These are phyloP conservation scores for Ochotona princeps DNA, from an alignment of 2,113 vertebrate species.

Conservation along the genomic window DNA sequence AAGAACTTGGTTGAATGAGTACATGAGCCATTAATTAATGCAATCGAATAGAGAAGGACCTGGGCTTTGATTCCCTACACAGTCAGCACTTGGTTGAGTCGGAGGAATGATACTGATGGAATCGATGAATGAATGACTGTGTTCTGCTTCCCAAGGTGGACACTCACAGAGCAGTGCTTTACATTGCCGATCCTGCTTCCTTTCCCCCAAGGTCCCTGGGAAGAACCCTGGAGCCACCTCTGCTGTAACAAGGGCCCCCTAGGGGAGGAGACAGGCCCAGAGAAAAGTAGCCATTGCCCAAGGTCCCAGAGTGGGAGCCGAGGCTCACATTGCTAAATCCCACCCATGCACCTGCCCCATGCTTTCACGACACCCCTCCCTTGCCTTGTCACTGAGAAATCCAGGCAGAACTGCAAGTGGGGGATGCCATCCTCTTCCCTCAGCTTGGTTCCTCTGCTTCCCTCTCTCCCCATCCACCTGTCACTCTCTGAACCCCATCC, in stretches of 20 bases:
- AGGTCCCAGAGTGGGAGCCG: neutral
- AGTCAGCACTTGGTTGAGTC: neutral
- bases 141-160: conserved; percentile 25
- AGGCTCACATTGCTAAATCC: neutral
- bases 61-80: neutral
- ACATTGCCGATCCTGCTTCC: conserved; percentile 5
- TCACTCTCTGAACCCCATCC: conserved; percentile 65
- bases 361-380: neutral
- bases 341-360: neutral
- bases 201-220: neutral
- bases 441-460: conserved; percentile 4
- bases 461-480: conserved; percentile 63
- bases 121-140: neutral
- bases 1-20: neutral
- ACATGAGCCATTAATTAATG: neutral
- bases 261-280: neutral
- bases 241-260: neutral
- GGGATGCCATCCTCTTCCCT: conserved; percentile 27
- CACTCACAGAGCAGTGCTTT: conserved; percentile 15
- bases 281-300: neutral
- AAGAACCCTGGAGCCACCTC: conserved; percentile 11
- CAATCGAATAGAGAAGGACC: neutral
- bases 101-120: neutral
- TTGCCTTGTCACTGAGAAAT: neutral
- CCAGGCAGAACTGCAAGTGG: neutral